Evolutionary conservation across 2,113 vertebrate species (phyloP).

Genomic region (Ranitomeya variabilis): DNA sequence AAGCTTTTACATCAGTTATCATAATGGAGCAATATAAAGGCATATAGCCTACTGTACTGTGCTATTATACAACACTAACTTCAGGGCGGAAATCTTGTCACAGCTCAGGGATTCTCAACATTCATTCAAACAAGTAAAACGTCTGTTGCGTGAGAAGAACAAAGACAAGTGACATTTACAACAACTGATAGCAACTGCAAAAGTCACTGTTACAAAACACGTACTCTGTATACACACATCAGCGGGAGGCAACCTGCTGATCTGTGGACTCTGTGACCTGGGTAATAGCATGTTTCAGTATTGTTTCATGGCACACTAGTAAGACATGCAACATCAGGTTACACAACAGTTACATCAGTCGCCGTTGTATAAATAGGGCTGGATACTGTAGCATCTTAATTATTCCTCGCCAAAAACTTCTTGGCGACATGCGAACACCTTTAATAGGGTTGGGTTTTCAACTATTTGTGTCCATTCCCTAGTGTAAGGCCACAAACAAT

Average conservation of each 20-base stretch:
- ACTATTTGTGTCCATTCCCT: too few species aligned
- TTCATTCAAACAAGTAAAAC: slow-evolving; percentile 26
- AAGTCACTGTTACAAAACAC: slow-evolving; percentile 28
- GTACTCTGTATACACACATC: not conserved
- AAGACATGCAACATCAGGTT: not conserved
- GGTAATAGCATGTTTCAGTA: not conserved
- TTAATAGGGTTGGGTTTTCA: too few species aligned
- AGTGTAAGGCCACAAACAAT: too few species aligned
- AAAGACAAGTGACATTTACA: slow-evolving; percentile 4
- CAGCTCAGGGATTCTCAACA: not conserved
- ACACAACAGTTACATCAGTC: not conserved
- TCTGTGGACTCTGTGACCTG: not conserved
- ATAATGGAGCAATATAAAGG: too few species aligned
- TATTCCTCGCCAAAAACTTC: too few species aligned
- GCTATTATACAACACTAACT: not conserved
- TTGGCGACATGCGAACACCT: too few species aligned
- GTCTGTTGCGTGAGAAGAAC: slow-evolving; percentile 14
- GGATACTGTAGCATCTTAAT: too few species aligned
- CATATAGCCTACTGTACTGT: too few species aligned
- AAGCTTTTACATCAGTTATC: too few species aligned
- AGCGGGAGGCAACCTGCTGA: not conserved
- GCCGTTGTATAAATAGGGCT: not conserved
- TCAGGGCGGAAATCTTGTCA: not conserved
- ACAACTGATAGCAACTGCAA: not conserved
- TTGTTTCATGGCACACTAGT: not conserved